Conservation (phyloP, 2,113 vertebrate genomes). For the Rhineura floridana region DNA sequence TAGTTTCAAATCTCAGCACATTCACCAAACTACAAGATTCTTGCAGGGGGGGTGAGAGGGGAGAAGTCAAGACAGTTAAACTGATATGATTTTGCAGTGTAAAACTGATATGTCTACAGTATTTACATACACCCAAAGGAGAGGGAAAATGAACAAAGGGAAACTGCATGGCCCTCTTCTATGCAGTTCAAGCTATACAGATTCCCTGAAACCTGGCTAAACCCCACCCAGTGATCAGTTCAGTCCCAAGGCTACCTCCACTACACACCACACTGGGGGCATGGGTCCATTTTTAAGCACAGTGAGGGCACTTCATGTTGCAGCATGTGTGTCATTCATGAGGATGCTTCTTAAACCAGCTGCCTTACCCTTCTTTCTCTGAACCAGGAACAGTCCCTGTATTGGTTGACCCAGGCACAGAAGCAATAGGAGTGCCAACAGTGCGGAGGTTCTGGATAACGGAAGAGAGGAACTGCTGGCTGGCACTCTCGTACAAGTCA, state of each 20-base stretch:
- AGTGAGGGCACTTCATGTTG: too few relatives aligned
- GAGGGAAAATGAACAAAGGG: background rate
- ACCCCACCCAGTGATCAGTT: too few relatives aligned
- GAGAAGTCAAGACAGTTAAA: background rate
- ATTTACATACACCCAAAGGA: background rate
- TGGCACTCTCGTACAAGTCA: constrained; percentile 97
- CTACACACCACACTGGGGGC: too few relatives aligned
- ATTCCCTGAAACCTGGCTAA: background rate
- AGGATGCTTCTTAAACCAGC: background rate
- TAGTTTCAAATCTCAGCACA: background rate
- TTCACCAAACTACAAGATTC: background rate
- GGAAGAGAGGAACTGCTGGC: constrained; percentile 97
- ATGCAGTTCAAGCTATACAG: background rate
- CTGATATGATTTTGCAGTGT: background rate
- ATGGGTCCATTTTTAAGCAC: background rate
- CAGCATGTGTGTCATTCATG: background rate
- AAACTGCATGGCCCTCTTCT: too few relatives aligned
- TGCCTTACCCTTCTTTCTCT: constrained; percentile 89
- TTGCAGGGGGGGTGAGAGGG: background rate
- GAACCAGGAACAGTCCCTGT: constrained; percentile 89
- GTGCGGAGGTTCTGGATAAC: constrained; percentile 96
- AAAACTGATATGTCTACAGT: background rate
- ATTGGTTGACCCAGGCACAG: constrained; percentile 96
- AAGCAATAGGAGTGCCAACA: constrained; percentile 92
- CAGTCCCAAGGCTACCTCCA: background rate